Base-by-base conservation (phyloP, 2,113 vertebrate genomes). In the Pachypanchax playfairii region DNA sequence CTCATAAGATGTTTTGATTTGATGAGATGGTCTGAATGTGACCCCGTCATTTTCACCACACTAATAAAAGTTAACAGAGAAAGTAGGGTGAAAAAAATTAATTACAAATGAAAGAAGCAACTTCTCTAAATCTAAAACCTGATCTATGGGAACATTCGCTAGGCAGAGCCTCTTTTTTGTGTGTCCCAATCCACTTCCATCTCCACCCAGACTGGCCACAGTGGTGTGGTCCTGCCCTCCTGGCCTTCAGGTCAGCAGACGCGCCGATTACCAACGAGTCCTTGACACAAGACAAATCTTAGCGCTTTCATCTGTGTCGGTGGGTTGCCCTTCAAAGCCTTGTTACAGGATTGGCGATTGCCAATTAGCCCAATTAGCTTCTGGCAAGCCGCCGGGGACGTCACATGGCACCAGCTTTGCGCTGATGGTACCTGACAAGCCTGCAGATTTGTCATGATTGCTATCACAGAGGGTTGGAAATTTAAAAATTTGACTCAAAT, bases 321-420 rank as follows among this genome's bases (percentile, higher is more conserved):
- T 90, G 93, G 89, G 91, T 91, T 80, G 48, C 82, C 89, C 90
- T 93, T 92, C 92, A 93, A 94, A 94, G 91, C 91, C 89, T 90
- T 63, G 91, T 94, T 93, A 88, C 86, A 89, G 91, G 89, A 94
- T 92, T 93, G 90, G 88, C 82, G 85, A 83, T 87, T 70, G 73
- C 88, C 93, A 93, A 94, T 95, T 94, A 96, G 90, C 82, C 87
- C 83, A 93, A 93, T 93, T 94, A 92, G 87, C 86, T 92, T 91
- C 91, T 87, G 87, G 79, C 85, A 93, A 88, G 84, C 82, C 79
- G 75, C 80, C 78, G 74, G 85, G 85, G 77, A 77, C 65, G 88
- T 94, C 92, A 93, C 91, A 94, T 87, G 88, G 85, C 86, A 91
- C 87, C 82, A 86, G 82, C 82, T 89, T 92, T 91, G 84, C 72